Evolutionary conservation across 2,797 vertebrate genomes (phyloP).

Genomic region (Pangasius djambal): DNA sequence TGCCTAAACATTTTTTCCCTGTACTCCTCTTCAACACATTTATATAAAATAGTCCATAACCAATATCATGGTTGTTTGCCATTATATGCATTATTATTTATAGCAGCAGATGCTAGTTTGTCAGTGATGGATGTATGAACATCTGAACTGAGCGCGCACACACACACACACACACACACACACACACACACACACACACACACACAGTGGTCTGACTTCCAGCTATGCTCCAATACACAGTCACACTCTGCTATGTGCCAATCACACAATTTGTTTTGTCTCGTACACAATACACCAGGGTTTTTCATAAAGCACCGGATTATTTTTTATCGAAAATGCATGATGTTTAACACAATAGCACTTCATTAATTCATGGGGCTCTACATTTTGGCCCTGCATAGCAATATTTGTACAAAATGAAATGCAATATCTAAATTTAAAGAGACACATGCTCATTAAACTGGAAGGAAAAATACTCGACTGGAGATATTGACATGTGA

Average conservation of each 20-base stretch:
- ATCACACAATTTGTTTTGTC: not conserved
- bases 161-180: too few species aligned
- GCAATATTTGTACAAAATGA: not conserved
- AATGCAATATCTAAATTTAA: conserved; percentile 16
- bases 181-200: not conserved
- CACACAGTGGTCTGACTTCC: not conserved
- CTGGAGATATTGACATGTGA: conserved; percentile 29
- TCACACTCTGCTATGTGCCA: not conserved
- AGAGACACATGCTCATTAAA: conserved; percentile 3
- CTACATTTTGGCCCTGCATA: not conserved
- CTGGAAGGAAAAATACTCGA: not conserved
- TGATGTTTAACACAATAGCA: not conserved
- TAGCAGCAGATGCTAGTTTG: not conserved
- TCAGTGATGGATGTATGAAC: not conserved
- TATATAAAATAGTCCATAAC: not conserved
- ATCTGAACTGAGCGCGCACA: conserved; percentile 6
- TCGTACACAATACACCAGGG: not conserved
- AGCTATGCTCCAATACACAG: not conserved
- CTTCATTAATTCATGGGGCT: not conserved
- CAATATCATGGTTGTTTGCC: not conserved
- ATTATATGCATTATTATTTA: not conserved
- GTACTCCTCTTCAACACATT: not conserved
- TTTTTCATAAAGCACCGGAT: not conserved
- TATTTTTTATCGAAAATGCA: not conserved
- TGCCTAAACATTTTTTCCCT: not conserved